Conservation (phyloP, 2,113 vertebrate genomes). For the Passer montanus region DNA sequence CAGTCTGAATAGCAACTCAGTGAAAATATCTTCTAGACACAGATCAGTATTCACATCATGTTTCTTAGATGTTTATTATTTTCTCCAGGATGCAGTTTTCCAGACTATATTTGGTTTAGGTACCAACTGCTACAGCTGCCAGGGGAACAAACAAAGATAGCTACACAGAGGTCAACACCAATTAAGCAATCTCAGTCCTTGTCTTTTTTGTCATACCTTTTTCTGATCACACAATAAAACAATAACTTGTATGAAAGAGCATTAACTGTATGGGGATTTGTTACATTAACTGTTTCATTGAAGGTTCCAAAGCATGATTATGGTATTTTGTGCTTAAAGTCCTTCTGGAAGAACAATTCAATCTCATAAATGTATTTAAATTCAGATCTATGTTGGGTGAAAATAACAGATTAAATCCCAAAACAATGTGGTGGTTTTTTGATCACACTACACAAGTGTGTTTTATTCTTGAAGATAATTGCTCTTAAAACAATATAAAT, state of each 20-base stretch:
- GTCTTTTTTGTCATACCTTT: neutral
- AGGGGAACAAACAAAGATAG: neutral
- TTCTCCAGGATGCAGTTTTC: neutral
- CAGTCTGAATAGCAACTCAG: neutral
- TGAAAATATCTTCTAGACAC: neutral
- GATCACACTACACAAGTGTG: neutral
- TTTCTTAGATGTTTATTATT: neutral
- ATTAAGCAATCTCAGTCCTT: neutral
- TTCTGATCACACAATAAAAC: neutral
- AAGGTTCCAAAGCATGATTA: neutral
- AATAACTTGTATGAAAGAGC: neutral
- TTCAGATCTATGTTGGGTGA: neutral
- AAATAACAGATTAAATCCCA: neutral
- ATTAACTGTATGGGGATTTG: neutral
- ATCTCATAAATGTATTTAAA: neutral
- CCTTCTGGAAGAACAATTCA: neutral
- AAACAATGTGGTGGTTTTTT: neutral
- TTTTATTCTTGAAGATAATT: neutral
- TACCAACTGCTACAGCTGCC: neutral
- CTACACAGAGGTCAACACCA: neutral
- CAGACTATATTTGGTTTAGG: neutral
- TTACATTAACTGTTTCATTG: neutral
- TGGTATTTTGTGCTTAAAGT: neutral
- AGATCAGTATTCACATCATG: neutral
- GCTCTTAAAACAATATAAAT: neutral